Percentiles rank a stretch among this genome's conserved stretches.
Evolutionary conservation across 2,113 vertebrate genomes (phyloP).

Genomic region (Mola mola): DNA sequence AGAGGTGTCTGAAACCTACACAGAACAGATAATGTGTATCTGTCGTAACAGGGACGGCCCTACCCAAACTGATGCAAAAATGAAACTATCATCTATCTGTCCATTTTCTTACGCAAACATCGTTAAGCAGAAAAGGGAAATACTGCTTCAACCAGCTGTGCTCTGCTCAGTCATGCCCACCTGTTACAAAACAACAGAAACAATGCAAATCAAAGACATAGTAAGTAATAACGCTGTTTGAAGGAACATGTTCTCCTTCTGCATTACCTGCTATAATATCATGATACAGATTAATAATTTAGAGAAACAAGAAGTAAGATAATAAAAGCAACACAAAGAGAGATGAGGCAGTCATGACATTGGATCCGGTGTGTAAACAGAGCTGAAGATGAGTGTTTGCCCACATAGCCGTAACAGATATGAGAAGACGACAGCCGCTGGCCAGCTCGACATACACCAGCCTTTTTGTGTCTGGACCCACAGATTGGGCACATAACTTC

Average conservation of each 20-base stretch:
- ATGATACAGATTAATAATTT: constrained; percentile 31
- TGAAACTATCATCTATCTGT: no score
- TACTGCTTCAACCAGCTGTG: background rate
- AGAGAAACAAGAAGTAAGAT: constrained; percentile 18
- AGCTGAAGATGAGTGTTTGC: constrained; percentile 19
- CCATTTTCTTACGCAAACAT: background rate
- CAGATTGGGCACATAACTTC: constrained; percentile 28
- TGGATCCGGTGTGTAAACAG: constrained; percentile 36
- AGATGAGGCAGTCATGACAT: constrained; percentile 25
- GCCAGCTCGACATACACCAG: background rate
- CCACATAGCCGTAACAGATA: constrained; percentile 5
- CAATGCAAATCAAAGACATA: constrained; percentile 25
- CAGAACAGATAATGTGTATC: background rate
- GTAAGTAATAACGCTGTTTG: background rate
- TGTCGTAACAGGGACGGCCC: background rate
- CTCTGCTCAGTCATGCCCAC: constrained; percentile 2
- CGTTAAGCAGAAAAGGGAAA: constrained; percentile 16
- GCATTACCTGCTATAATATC: constrained; percentile 6
- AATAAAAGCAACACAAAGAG: background rate
- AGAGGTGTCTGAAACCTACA: background rate
- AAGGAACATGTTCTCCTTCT: constrained; percentile 1
- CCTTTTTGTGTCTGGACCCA: background rate
- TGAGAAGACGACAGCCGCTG: background rate
- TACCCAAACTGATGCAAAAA: background rate
- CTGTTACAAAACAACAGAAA: constrained; percentile 16